Conservation (phyloP, 1,140 invertebrate genomes). For the Neoseiulus cucumeris region DNA sequence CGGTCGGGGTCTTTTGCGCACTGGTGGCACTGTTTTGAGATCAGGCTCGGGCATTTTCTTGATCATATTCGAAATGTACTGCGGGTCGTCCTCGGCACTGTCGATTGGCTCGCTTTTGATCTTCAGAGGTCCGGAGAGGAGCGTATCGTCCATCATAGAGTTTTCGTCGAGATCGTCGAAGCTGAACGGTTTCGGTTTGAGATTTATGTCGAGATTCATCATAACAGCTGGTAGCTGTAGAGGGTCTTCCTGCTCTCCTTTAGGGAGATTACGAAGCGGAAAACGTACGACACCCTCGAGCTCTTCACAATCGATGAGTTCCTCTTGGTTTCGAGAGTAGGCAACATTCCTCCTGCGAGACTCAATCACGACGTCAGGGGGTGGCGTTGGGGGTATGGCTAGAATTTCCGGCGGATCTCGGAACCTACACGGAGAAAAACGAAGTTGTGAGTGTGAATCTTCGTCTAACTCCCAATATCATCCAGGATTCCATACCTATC, state of each 20-base stretch:
- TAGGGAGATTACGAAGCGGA: neutral
- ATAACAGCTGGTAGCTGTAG: neutral
- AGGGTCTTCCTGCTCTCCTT: neutral
- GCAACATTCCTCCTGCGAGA: neutral
- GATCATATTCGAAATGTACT: neutral
- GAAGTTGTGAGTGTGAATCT: too few species aligned
- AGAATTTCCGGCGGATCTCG: neutral
- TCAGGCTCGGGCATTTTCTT: slow-evolving; percentile 8
- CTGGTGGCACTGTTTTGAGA: slow-evolving; percentile 6
- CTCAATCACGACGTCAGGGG: neutral
- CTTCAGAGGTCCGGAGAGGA: slow-evolving; percentile 3
- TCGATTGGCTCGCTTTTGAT: slow-evolving; percentile 4
- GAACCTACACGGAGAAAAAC: neutral
- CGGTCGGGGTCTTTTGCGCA: neutral
- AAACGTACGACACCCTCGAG: slow-evolving; percentile 1
- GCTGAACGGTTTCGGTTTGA: slow-evolving; percentile 1
- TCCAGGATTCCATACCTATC: too few species aligned
- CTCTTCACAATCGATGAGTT: slow-evolving; percentile 12
- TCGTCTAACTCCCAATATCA: too few species aligned
- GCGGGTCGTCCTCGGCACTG: slow-evolving; percentile 7
- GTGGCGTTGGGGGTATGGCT: neutral
- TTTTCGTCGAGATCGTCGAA: slow-evolving; percentile 6
- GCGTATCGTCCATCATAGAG: slow-evolving; percentile 1
- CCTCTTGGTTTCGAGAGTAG: slow-evolving; percentile 1
- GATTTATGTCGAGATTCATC: slow-evolving; percentile 11